Evolutionary conservation across 2,113 vertebrate species (phyloP).

Genomic region (Butastur rufipennis): DNA sequence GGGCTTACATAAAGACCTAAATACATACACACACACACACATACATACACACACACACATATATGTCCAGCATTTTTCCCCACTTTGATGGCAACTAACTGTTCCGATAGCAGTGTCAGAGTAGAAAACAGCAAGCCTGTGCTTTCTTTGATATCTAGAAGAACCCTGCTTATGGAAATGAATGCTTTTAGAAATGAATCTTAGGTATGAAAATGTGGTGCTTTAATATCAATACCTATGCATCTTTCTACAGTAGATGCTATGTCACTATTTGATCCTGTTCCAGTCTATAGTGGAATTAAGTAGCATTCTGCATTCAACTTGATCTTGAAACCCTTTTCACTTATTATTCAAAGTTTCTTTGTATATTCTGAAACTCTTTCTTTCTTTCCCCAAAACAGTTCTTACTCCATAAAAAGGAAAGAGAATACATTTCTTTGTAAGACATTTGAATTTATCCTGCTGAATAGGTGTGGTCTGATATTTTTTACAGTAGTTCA

Average conservation of each 20-base stretch:
- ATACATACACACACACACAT: rapidly evolving
- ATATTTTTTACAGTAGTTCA: conserved; percentile 64
- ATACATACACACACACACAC: neutral
- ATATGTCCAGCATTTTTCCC: neutral
- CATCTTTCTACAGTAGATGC: neutral
- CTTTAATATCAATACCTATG: neutral
- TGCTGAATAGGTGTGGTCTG: conserved; percentile 66
- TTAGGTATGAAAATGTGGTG: neutral
- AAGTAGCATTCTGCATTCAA: neutral
- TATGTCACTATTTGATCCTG: neutral
- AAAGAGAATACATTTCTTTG: conserved; percentile 60
- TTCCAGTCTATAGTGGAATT: neutral
- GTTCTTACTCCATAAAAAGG: conserved; percentile 23
- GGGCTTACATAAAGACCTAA: neutral
- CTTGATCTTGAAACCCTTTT: neutral
- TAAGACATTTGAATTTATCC: conserved; percentile 47
- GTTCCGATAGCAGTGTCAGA: neutral
- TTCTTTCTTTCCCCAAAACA: conserved; percentile 9
- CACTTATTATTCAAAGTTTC: conserved; percentile 7
- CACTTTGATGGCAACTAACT: neutral
- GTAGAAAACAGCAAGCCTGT: neutral
- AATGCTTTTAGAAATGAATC: neutral
- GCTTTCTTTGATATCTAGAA: neutral
- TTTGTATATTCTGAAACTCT: conserved; percentile 1
- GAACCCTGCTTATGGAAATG: neutral